Evolutionary conservation across 2,888 invertebrate genomes (phyloP).

Genomic region (Bimastos eiseni): DNA sequence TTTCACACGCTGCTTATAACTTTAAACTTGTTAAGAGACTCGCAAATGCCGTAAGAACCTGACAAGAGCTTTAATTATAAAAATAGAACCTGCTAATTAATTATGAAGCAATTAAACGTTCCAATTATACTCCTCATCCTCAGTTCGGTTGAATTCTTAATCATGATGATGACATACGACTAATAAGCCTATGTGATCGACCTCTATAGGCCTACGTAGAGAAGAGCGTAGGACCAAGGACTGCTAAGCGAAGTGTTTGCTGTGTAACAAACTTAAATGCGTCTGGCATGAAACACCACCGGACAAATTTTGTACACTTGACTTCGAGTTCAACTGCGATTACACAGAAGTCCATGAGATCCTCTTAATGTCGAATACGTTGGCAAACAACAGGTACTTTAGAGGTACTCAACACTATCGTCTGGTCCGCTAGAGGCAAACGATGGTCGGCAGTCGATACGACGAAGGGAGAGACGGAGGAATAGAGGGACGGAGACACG

Average conservation of each 20-base stretch:
- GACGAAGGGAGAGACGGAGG: too few species aligned
- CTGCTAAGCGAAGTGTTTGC: not conserved
- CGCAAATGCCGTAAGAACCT: too few species aligned
- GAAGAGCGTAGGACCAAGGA: not conserved
- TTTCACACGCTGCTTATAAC: too few species aligned
- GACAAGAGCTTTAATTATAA: too few species aligned
- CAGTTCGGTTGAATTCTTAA: too few species aligned
- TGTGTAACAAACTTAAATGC: not conserved
- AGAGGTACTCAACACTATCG: not conserved
- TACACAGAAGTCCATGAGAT: not conserved
- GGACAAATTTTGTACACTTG: not conserved
- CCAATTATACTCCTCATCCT: too few species aligned
- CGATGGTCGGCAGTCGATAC: not conserved
- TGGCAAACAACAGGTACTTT: not conserved
- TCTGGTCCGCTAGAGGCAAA: not conserved
- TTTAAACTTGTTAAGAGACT: too few species aligned
- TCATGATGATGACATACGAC: too few species aligned
- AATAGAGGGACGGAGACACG: not conserved
- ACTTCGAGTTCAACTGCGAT: not conserved
- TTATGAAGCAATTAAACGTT: too few species aligned
- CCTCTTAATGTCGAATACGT: not conserved
- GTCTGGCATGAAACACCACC: not conserved
- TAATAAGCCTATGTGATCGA: not conserved
- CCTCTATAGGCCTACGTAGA: not conserved
- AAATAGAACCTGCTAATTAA: too few species aligned